Percentiles rank a stretch among this genome's conserved stretches.
phyloP scores from a whole-genome alignment of 2,888 invertebrate genomes.

The Zygogramma bicolorata region DNA sequence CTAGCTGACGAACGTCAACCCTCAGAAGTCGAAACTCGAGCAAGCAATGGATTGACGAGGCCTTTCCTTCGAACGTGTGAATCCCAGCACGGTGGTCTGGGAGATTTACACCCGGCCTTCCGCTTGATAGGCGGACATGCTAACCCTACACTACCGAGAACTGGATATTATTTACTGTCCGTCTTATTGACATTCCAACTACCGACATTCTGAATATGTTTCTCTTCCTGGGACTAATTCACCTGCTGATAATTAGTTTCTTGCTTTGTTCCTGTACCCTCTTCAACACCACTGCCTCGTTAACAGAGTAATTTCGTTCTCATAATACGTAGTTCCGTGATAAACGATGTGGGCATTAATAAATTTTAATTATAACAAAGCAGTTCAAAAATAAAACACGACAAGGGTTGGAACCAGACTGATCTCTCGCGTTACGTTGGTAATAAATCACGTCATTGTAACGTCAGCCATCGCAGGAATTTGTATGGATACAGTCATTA shows the following conservation, averaged over 20 bases:
- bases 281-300: neutral
- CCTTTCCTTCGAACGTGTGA: too few relatives aligned
- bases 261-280: neutral
- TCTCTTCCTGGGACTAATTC: too few relatives aligned
- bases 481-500: slow-evolving; percentile 19
- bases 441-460: slow-evolving; percentile 34
- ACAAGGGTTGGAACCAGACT: slow-evolving; percentile 48
- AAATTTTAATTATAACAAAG: slow-evolving; percentile 59
- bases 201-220: too few relatives aligned
- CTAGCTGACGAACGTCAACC: too few relatives aligned
- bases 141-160: too few relatives aligned
- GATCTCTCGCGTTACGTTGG: slow-evolving; percentile 31
- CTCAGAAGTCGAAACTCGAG: too few relatives aligned
- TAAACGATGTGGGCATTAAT: slow-evolving; percentile 55
- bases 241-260: neutral
- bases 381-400: slow-evolving; percentile 55
- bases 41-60: too few relatives aligned
- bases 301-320: slow-evolving; percentile 26
- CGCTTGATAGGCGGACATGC: too few relatives aligned
- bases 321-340: slow-evolving; percentile 39
- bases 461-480: slow-evolving; percentile 25
- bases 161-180: too few relatives aligned
- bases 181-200: too few relatives aligned
- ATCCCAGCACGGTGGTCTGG: too few relatives aligned
- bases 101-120: too few relatives aligned